A percentile compares a stretch with the other conserved stretches of the same genome.
Conservation (phyloP, 2,888 invertebrate genomes). For the Phyto melanocephala region DNA sequence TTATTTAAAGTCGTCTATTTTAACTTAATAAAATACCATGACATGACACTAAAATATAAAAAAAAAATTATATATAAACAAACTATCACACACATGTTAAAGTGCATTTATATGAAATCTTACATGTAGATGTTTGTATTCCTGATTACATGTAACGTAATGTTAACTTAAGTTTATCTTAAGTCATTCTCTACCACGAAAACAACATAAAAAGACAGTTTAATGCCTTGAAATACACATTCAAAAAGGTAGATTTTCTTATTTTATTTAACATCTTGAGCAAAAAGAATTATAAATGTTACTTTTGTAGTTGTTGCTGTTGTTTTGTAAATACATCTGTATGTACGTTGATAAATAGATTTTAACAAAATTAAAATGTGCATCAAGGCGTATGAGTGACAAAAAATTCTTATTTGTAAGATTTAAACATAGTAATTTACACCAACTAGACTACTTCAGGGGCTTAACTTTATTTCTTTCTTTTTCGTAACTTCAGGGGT, state of each 20-base stretch:
- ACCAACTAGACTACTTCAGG: slow-evolving; percentile 22
- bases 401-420: slow-evolving; percentile 63
- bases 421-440: slow-evolving; percentile 49
- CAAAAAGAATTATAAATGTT: not conserved
- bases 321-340: slow-evolving; percentile 8
- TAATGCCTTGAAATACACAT: slow-evolving; percentile 39
- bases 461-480: not conserved
- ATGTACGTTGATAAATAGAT: not conserved
- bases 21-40: slow-evolving; percentile 66
- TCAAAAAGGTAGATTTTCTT: slow-evolving; percentile 32
- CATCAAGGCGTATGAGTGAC: slow-evolving; percentile 76
- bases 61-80: not conserved
- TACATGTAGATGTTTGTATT: not conserved
- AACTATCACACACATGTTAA: not conserved
- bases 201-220: slow-evolving; percentile 31
- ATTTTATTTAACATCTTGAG: slow-evolving; percentile 8
- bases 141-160: not conserved
- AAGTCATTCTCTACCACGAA: slow-evolving; percentile 2
- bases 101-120: slow-evolving; percentile 7
- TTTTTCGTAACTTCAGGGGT: slow-evolving; percentile 2
- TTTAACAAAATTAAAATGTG: slow-evolving; percentile 72
- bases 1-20: slow-evolving; percentile 68
- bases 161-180: slow-evolving; percentile 50
- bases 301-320: not conserved
- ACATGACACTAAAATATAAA: slow-evolving; percentile 55